Evolutionary conservation across 1,140 invertebrate genomes (phyloP), one percentile per base, ranked within the genome.

Genomic region (Matsumurasca onukii): DNA sequence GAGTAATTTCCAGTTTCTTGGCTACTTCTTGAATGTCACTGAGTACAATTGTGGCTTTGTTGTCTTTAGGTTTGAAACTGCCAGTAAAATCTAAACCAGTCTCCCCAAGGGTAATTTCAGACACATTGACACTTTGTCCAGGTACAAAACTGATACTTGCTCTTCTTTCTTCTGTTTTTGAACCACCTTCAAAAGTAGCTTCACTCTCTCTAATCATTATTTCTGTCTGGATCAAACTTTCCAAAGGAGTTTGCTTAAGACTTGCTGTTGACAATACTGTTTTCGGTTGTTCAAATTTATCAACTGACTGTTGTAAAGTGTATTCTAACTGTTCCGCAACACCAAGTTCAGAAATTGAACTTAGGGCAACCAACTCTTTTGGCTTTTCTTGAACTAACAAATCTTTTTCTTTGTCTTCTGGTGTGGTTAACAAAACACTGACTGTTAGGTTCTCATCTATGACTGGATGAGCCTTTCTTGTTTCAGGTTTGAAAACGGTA

Each of bases 221-320:
- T 77, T 85, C 81, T 5, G 78, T 78, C 69, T 81, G 78, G 55
- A 83, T 76, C 24, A 87, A 71, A 70, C 82, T 80, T 76, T 86
- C 83, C 31, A 83, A 81, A 39, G 80, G 77, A 31, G 81, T 31
- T 49, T 75, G 74, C 68, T 75, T 71, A 69, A 71, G 30, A 25
- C 61, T 69, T 17, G 78, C 79, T 63, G 70, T 62, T 27, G 70
- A 73, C 59, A 65, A 51, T 39, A 57, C 69, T 59, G 69, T 34
- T 62, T 71, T 61, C 15, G 65, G 34, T 34, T 48, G 15, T 51
- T 74, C 69, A 20, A 78, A 70, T 27, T 71, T 49, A 31, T 69
- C 70, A 52, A 76, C 34, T 31, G 72, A 61, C 5, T 69, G 57
- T 34, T 70, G 69, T 25, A 73, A 27, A 34, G 75, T 67, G 5